Conservation (phyloP, 2,797 vertebrate genomes). For the Darevskia nairensis region DNA sequence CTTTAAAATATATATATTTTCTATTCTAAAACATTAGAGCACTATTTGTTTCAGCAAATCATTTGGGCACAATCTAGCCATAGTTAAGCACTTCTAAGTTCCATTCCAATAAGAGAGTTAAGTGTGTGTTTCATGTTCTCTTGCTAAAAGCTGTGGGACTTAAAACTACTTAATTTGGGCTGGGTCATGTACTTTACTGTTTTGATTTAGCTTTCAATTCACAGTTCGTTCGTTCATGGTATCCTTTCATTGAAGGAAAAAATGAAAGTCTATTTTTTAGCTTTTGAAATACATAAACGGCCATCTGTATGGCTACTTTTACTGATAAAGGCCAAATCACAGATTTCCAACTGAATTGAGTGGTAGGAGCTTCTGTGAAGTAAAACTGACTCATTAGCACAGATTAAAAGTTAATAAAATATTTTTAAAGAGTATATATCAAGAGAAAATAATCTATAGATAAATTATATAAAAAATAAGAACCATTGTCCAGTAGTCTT, state of each 20-base stretch:
- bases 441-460: slow-evolving; percentile 1
- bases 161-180: slow-evolving; percentile 8
- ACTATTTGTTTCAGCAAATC: neutral
- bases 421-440: slow-evolving; percentile 21
- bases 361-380: slow-evolving; percentile 25
- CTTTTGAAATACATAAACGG: slow-evolving; percentile 59
- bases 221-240: neutral
- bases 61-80: neutral
- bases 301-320: slow-evolving; percentile 60
- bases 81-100: neutral
- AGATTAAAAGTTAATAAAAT: slow-evolving; percentile 11
- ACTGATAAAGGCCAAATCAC: neutral
- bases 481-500: neutral
- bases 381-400: neutral
- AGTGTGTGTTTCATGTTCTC: neutral
- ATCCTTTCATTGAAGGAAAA: slow-evolving; percentile 7
- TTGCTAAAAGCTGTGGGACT: neutral
- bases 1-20: slow-evolving; percentile 33
- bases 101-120: slow-evolving; percentile 1
- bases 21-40: slow-evolving; percentile 11
- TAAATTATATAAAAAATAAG: slow-evolving; percentile 2
- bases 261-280: slow-evolving; percentile 20
- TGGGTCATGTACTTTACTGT: neutral
- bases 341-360: neutral
- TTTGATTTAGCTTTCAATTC: slow-evolving; percentile 14